Evolutionary conservation across 2,797 vertebrate species (phyloP).

Genomic region (Otolemur crassicaudatus): DNA sequence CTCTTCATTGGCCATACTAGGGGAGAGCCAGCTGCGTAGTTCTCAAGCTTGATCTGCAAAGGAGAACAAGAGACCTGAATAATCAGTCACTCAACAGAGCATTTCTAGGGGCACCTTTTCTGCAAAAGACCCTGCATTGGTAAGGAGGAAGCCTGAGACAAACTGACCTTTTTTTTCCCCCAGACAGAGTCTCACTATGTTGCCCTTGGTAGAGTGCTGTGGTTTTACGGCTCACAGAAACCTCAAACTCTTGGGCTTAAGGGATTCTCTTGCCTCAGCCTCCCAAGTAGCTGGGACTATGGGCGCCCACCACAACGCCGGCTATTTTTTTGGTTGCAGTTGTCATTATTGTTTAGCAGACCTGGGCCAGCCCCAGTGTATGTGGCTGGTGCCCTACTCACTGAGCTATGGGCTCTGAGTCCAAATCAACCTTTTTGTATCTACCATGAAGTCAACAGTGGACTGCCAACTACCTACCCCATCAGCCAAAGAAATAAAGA

Average conservation of each 20-base stretch:
- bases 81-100: neutral
- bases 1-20: slow-evolving; percentile 98
- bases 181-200: too few relatives aligned
- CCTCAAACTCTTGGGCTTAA: too few relatives aligned
- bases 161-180: neutral
- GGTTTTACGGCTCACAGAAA: too few relatives aligned
- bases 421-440: neutral
- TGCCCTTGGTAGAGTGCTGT: too few relatives aligned
- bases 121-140: neutral
- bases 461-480: neutral
- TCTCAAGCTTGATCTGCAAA: slow-evolving; percentile 83
- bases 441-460: neutral
- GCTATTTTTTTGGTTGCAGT: too few relatives aligned
- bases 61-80: slow-evolving; percentile 60
- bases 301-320: too few relatives aligned
- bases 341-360: too few relatives aligned
- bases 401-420: too few relatives aligned
- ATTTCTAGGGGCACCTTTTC: neutral
- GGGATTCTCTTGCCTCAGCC: too few relatives aligned
- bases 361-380: too few relatives aligned
- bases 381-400: too few relatives aligned
- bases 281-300: too few relatives aligned
- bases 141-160: neutral
- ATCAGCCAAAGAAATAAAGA: neutral
- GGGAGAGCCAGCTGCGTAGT: slow-evolving; percentile 77